phyloP scores from a whole-genome alignment of 2,113 vertebrate genomes.

The Cacatua alba region DNA sequence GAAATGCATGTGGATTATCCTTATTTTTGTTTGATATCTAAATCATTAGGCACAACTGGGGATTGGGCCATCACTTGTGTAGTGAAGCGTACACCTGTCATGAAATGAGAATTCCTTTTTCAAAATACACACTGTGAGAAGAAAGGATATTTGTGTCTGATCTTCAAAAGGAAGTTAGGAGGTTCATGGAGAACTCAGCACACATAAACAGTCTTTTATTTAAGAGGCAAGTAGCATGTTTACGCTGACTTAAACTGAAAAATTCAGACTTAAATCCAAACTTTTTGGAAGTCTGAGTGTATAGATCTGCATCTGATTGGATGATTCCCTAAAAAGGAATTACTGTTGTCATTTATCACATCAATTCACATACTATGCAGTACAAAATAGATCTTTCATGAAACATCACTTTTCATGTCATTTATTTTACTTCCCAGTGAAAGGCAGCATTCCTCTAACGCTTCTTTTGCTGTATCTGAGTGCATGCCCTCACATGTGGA shows the following conservation, averaged over 20 bases:
- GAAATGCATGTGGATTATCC: not conserved
- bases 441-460: not conserved
- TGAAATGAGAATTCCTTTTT: not conserved
- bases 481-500: not conserved
- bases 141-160: not conserved
- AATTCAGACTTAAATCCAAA: not conserved
- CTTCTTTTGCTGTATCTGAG: not conserved
- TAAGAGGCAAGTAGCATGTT: not conserved
- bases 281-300: not conserved
- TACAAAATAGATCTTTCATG: constrained; percentile 27
- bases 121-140: not conserved
- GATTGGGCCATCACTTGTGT: not conserved
- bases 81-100: not conserved
- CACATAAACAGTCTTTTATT: not conserved
- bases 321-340: not conserved
- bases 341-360: not conserved
- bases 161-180: not conserved
- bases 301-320: not conserved
- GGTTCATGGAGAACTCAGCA: not conserved
- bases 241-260: not conserved
- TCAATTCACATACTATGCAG: not conserved
- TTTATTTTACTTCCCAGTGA: not conserved
- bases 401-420: constrained; percentile 8
- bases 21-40: constrained; percentile 17
- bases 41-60: not conserved